Conservation (phyloP, 2,888 invertebrate genomes). For the Apoda limacodes region DNA sequence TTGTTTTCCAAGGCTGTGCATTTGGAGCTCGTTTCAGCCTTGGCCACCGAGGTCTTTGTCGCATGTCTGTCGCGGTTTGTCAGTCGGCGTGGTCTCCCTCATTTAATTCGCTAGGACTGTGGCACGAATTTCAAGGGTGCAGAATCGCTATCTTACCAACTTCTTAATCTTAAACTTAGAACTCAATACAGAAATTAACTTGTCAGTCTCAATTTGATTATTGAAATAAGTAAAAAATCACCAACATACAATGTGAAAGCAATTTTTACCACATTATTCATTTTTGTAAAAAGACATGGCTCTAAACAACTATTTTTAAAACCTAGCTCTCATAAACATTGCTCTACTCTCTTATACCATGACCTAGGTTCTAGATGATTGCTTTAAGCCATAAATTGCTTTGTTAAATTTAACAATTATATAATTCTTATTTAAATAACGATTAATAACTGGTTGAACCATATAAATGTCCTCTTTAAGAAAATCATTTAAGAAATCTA, state of each 20-base stretch:
- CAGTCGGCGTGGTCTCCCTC: no score
- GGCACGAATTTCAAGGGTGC: no score
- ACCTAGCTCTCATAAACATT: no score
- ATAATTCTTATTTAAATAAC: constrained; percentile 8
- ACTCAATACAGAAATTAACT: constrained; percentile 5
- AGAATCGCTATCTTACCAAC: no score
- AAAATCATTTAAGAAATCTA: constrained; percentile 15
- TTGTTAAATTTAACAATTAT: constrained; percentile 21
- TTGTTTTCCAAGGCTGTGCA: no score
- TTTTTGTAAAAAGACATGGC: constrained; percentile 23
- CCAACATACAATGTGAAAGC: constrained; percentile 20
- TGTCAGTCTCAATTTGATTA: constrained; percentile 4
- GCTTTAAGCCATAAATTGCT: constrained; percentile 23
- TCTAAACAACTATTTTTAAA: no score
- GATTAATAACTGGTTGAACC: constrained; percentile 1
- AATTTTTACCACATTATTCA: constrained; percentile 10
- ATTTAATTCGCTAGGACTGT: no score
- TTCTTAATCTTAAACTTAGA: constrained; percentile 10
- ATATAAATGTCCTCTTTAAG: constrained; percentile 13
- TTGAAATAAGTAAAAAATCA: constrained; percentile 17
- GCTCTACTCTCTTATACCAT: constrained; percentile 21
- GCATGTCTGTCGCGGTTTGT: no score
- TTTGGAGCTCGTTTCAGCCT: no score
- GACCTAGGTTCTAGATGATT: constrained; percentile 19
- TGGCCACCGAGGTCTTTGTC: no score